These are phyloP conservation scores for Herpetotheres cachinnans DNA, from an alignment of 2,113 vertebrate species.

Conservation along the genomic window DNA sequence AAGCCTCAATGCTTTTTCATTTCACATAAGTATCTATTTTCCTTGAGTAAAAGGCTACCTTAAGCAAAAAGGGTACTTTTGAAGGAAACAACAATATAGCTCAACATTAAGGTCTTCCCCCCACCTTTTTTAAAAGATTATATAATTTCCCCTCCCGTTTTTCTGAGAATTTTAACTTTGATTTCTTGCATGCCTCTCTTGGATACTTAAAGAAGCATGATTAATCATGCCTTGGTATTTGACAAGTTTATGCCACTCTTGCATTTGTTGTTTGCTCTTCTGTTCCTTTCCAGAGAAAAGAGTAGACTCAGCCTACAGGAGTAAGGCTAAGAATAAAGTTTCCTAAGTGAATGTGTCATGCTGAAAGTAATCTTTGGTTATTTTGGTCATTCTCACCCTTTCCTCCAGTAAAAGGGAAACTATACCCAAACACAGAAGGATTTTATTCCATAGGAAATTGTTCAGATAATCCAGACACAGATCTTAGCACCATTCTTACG, in stretches of 20 bases:
- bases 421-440: not conserved
- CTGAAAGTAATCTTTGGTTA: not conserved
- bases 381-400: not conserved
- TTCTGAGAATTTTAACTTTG: not conserved
- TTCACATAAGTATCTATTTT: not conserved
- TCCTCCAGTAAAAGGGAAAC: not conserved
- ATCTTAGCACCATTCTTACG: not conserved
- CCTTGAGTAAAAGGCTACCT: not conserved
- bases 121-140: not conserved
- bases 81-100: not conserved
- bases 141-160: not conserved
- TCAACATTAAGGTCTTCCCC: not conserved
- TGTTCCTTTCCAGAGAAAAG: not conserved
- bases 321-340: not conserved
- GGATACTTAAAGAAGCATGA: not conserved
- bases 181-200: not conserved
- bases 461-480: not conserved
- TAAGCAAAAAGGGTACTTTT: not conserved
- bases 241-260: not conserved
- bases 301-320: not conserved
- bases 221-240: not conserved
- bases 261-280: not conserved
- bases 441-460: not conserved
- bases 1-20: not conserved
- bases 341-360: not conserved